Conservation (phyloP, 2,113 vertebrate genomes). For the Osmerus eperlanus region DNA sequence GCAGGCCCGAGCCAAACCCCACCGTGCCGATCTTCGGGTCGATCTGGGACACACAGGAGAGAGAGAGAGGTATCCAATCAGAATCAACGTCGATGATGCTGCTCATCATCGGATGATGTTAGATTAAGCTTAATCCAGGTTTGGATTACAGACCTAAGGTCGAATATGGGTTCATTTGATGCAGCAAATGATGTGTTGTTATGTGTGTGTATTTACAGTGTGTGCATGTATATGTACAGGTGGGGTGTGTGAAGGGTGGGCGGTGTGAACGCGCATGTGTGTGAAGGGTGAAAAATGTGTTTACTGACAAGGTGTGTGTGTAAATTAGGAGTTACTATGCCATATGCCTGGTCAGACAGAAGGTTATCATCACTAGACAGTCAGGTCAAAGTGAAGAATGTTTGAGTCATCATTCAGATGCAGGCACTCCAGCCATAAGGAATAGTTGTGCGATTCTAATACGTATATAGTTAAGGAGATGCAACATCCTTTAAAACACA, state of each 20-base stretch:
- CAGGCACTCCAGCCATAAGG: not conserved
- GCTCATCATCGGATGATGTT: not conserved
- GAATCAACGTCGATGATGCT: too few relatives aligned
- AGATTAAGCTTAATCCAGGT: too few relatives aligned
- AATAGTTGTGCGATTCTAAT: too few relatives aligned
- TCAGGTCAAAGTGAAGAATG: slow-evolving; percentile 92
- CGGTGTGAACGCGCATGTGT: too few relatives aligned
- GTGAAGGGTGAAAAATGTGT: too few relatives aligned
- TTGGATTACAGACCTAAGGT: too few relatives aligned
- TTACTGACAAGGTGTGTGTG: too few relatives aligned
- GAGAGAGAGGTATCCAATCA: not conserved
- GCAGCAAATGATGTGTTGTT: too few relatives aligned
- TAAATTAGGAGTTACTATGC: not conserved
- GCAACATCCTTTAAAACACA: not conserved
- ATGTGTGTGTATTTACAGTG: too few relatives aligned
- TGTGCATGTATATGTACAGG: too few relatives aligned
- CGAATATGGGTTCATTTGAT: too few relatives aligned
- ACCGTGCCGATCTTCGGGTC: slow-evolving; percentile 88
- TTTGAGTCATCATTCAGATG: slow-evolving; percentile 77
- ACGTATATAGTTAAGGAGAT: not conserved
- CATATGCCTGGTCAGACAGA: slow-evolving; percentile 68
- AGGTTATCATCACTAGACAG: slow-evolving; percentile 72
- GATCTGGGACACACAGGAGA: slow-evolving; percentile 65
- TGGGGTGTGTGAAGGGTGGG: too few relatives aligned
- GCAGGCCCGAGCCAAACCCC: slow-evolving; percentile 95